phyloP scores from a whole-genome alignment of 37 sponge, comb jelly and placozoan genomes.

The Diacarnus erythraeanus region DNA sequence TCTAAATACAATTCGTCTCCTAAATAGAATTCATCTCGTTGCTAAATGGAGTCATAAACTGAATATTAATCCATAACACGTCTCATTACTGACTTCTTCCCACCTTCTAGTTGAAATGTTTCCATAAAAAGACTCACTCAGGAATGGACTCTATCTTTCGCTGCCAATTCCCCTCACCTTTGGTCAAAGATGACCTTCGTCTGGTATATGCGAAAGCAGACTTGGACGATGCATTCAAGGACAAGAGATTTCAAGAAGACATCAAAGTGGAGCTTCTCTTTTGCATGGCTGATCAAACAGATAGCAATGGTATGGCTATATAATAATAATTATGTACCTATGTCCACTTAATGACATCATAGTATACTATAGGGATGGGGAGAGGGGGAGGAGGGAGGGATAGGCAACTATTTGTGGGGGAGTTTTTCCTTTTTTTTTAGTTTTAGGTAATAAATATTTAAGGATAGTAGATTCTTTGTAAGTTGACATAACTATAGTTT shows the following conservation, averaged over 20 bases:
- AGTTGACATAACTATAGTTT: too few species aligned
- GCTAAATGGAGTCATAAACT: background rate
- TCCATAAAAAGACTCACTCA: slow-evolving; percentile 81
- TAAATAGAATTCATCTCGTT: too few species aligned
- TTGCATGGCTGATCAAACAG: background rate
- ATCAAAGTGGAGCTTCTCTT: slow-evolving; percentile 83
- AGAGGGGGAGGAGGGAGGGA: too few species aligned
- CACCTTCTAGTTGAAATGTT: slow-evolving; percentile 75
- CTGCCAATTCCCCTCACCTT: slow-evolving; percentile 87
- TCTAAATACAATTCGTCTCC: too few species aligned
- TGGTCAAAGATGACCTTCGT: slow-evolving; percentile 62
- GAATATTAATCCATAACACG: background rate
- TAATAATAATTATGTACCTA: background rate
- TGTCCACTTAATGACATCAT: too few species aligned
- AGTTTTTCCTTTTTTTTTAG: too few species aligned
- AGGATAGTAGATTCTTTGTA: too few species aligned
- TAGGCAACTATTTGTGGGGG: too few species aligned
- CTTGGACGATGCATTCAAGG: slow-evolving; percentile 91
- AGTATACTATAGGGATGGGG: too few species aligned
- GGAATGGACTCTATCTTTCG: slow-evolving; percentile 85
- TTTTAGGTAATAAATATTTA: too few species aligned
- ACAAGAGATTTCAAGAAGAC: slow-evolving; percentile 78
- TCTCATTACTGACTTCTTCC: background rate
- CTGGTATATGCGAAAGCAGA: slow-evolving; percentile 86
- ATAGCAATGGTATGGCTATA: background rate